Conservation (phyloP, 2,113 vertebrate species). For the Zosterops borbonicus region DNA sequence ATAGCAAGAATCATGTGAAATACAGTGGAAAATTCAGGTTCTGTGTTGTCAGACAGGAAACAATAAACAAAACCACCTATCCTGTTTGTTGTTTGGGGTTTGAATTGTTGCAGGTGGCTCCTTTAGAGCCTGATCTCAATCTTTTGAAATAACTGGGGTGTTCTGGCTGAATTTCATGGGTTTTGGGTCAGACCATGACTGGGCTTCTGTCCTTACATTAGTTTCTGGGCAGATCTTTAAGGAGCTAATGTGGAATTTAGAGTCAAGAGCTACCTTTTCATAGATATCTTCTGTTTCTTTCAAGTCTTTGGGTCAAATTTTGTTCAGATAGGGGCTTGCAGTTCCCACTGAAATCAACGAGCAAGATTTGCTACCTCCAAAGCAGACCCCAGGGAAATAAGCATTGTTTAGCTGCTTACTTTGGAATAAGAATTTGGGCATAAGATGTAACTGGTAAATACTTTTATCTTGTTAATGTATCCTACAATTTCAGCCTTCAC, state of each 20-base stretch:
- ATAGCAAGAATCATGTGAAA: not conserved
- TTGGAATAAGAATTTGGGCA: not conserved
- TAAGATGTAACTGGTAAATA: not conserved
- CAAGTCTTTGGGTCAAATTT: not conserved
- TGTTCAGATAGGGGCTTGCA: not conserved
- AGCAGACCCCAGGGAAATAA: not conserved
- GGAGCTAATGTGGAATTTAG: not conserved
- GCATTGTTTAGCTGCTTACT: not conserved
- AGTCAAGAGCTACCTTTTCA: not conserved
- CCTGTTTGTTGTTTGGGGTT: not conserved
- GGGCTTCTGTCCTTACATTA: not conserved
- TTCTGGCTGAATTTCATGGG: not conserved
- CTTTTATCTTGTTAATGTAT: not conserved
- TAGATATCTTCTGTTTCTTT: not conserved
- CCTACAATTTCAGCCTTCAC: not conserved
- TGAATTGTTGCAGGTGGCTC: not conserved
- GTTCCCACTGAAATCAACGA: not conserved
- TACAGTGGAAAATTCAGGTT: not conserved
- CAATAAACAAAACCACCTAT: not conserved
- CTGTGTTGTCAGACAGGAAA: not conserved
- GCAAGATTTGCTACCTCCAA: not conserved
- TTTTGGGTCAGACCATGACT: not conserved
- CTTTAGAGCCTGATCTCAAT: not conserved
- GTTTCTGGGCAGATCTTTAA: not conserved
- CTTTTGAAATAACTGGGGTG: not conserved